A percentile compares a stretch with the other conserved stretches of the same genome.
phyloP scores from a whole-genome alignment of 2,888 invertebrate genomes.

The Creontiades dilutus region DNA sequence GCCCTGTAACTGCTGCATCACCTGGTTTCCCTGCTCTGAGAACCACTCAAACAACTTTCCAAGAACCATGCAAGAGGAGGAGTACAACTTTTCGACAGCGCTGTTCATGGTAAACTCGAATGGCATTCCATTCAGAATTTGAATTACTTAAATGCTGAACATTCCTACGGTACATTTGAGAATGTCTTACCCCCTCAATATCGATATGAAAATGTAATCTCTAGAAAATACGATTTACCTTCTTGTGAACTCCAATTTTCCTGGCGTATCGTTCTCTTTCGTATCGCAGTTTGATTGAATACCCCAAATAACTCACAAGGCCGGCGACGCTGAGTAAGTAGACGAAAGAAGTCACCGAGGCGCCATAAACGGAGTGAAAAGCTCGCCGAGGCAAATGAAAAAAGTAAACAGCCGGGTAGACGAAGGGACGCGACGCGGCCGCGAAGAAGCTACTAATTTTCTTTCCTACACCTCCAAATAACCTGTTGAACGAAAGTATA shows the following conservation, averaged over 20 bases:
- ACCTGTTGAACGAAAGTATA: not conserved
- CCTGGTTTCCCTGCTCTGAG: no score
- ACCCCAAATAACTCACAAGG: not conserved
- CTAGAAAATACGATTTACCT: constrained; percentile 12
- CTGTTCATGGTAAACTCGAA: no score
- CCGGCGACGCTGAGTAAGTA: constrained; percentile 13
- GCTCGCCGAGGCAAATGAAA: not conserved
- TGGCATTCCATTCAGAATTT: no score
- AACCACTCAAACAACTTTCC: no score
- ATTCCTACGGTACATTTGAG: no score
- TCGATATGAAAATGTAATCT: not conserved
- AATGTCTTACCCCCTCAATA: not conserved
- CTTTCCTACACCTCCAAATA: not conserved
- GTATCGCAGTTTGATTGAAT: constrained; percentile 13
- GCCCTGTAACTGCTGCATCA: no score
- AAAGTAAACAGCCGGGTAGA: not conserved
- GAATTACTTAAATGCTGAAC: no score
- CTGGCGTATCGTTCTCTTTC: constrained; percentile 38
- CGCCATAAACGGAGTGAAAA: not conserved
- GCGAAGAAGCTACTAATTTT: not conserved
- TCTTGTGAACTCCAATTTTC: constrained; percentile 5
- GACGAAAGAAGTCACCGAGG: not conserved
- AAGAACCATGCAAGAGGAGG: no score
- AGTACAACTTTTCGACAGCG: no score
- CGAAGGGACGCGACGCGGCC: not conserved